Conservation (phyloP, 2,797 vertebrate genomes). For the Sylvilagus floridanus region DNA sequence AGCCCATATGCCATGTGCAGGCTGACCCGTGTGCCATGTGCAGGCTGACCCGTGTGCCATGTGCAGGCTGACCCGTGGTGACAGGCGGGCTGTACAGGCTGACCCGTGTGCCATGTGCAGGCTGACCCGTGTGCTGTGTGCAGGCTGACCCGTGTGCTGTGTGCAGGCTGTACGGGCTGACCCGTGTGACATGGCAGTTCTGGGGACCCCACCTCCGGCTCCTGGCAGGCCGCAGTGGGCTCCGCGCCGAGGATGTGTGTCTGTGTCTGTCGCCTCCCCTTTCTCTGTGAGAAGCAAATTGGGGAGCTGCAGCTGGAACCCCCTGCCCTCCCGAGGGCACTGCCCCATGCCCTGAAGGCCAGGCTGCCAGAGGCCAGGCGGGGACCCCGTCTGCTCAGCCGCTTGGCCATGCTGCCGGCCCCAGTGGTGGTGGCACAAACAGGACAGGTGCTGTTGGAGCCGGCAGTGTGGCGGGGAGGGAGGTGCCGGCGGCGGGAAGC, state of each 20-base stretch:
- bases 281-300: too few species aligned
- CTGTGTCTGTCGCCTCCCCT: neutral
- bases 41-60: too few species aligned
- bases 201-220: neutral
- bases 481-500: rapidly evolving
- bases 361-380: neutral
- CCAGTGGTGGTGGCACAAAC: neutral
- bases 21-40: too few species aligned
- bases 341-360: neutral
- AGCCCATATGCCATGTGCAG: too few species aligned
- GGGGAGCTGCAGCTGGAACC: neutral
- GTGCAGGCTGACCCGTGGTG: too few species aligned
- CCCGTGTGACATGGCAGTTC: too few species aligned
- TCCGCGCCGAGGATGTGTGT: neutral
- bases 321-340: neutral
- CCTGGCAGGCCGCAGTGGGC: slow-evolving; percentile 32
- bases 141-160: too few species aligned
- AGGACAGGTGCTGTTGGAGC: neutral
- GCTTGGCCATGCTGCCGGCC: neutral
- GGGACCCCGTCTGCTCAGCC: neutral
- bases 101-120: too few species aligned
- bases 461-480: neutral
- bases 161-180: too few species aligned
- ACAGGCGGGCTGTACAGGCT: too few species aligned
- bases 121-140: too few species aligned